phyloP scores from a whole-genome alignment of 2,113 vertebrate species.

The Silurus meridionalis region DNA sequence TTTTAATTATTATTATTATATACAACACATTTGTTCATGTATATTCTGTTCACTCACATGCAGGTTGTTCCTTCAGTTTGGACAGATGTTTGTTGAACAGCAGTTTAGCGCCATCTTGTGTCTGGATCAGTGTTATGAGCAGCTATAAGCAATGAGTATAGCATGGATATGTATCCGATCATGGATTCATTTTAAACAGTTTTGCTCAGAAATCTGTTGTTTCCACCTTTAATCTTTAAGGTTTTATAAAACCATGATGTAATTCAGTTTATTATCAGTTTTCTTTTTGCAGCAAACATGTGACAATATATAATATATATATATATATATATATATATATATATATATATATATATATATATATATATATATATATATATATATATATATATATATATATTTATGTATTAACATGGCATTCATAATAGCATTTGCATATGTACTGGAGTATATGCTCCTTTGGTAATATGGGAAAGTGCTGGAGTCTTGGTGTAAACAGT shows the following conservation, averaged over 20 bases:
- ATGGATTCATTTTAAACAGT: not conserved
- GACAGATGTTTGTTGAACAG: not conserved
- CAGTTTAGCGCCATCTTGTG: not conserved
- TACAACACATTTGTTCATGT: not conserved
- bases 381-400: no score
- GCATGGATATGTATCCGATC: not conserved
- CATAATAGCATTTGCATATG: not conserved
- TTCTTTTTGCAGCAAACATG: no score
- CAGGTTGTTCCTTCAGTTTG: not conserved
- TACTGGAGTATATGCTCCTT: not conserved
- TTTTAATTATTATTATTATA: not conserved
- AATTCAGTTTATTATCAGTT: not conserved
- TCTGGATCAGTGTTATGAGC: not conserved
- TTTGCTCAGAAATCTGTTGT: not conserved
- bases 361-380: no score
- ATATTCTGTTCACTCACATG: not conserved
- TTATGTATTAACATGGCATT: not conserved
- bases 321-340: no score
- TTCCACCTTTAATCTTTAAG: not conserved
- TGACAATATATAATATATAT: no score
- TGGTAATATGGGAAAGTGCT: not conserved
- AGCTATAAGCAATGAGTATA: not conserved
- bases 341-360: no score
- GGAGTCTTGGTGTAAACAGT: not conserved
- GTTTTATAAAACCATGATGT: not conserved